Evolutionary conservation across 2,888 invertebrate genomes (phyloP).

Genomic region (Iselma pallidipennis): DNA sequence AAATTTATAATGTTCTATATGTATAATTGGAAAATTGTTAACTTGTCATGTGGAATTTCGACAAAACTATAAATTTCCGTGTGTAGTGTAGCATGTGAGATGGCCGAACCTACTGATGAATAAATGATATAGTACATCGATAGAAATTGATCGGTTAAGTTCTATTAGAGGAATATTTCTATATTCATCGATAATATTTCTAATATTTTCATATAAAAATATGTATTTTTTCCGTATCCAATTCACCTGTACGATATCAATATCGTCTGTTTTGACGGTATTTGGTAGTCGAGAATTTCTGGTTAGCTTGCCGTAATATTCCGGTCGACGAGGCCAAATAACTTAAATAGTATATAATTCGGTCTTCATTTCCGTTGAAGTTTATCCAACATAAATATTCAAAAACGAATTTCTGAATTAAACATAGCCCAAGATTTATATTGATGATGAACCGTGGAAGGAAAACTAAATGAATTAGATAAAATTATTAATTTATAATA

Average conservation of each 20-base stretch:
- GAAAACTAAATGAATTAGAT: not conserved
- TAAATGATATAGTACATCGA: too few species aligned
- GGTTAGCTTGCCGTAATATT: not conserved
- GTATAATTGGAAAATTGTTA: not conserved
- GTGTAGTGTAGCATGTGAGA: too few species aligned
- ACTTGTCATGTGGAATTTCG: too few species aligned
- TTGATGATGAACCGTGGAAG: not conserved
- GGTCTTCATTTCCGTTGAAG: not conserved
- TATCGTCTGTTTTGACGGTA: not conserved
- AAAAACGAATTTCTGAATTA: not conserved
- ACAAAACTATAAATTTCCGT: too few species aligned
- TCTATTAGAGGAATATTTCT: too few species aligned
- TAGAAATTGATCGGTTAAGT: too few species aligned
- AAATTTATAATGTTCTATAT: not conserved
- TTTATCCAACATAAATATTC: conserved; percentile 1
- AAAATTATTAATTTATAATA: conserved; percentile 14
- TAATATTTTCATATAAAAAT: not conserved
- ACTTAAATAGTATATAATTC: not conserved
- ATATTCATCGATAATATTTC: too few species aligned
- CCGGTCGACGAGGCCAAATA: not conserved
- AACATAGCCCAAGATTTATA: not conserved
- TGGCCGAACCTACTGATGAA: too few species aligned
- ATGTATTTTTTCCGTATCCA: not conserved
- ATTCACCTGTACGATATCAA: not conserved
- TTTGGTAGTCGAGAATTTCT: not conserved